These are phyloP conservation scores for human DNA, from an alignment of 2,113 vertebrate genomes.

Conservation along the genomic window GRCh38 chr12:104951501-104952000, in stretches of 20 bases:
- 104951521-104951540: slow-evolving; percentile 27
- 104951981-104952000: background rate
- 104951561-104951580: background rate
- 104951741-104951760: background rate
- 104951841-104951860: background rate
- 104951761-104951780: too few species aligned
- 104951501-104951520: slow-evolving; percentile 47
- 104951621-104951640: slow-evolving; percentile 55
- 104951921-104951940: background rate
- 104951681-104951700: slow-evolving; percentile 15
- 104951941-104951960: background rate
- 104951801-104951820: too few species aligned
- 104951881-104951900: background rate
- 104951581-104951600: slow-evolving; percentile 55
- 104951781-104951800: too few species aligned
- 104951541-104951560: slow-evolving; percentile 23
- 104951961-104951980: background rate
- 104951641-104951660: slow-evolving; percentile 37
- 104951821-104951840: background rate
- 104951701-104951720: slow-evolving; percentile 4
- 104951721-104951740: background rate
- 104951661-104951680: background rate
- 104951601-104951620: slow-evolving; percentile 49
- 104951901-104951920: background rate
- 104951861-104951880: slow-evolving; percentile 1